These are phyloP conservation scores for Drosophila carrolli DNA, from an alignment of 1,140 invertebrate genomes.

Conservation along the genomic window DNA sequence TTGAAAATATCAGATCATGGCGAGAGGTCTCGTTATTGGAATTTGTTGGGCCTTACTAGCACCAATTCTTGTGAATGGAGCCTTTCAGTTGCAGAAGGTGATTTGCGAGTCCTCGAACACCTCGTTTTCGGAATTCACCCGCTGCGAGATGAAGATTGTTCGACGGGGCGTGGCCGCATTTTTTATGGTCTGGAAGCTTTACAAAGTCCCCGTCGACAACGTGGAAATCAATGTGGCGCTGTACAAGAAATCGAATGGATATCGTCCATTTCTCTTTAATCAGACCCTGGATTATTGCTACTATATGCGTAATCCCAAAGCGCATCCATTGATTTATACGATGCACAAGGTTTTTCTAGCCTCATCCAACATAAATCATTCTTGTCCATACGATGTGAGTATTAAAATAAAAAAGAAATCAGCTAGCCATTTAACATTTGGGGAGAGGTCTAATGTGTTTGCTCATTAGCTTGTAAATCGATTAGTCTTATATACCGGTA, in stretches of 20 bases:
- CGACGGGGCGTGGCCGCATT: constrained; percentile 33
- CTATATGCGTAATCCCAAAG: constrained; percentile 33
- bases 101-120: constrained; percentile 38
- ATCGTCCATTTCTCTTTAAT: constrained; percentile 35
- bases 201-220: constrained; percentile 40
- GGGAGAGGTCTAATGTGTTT: no score
- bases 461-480: no score
- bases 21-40: constrained; percentile 1
- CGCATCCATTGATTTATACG: constrained; percentile 6
- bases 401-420: not conserved
- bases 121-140: constrained; percentile 21
- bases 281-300: constrained; percentile 42
- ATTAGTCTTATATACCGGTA: no score
- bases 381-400: constrained; percentile 28
- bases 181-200: constrained; percentile 19
- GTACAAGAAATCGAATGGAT: constrained; percentile 44
- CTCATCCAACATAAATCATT: constrained; percentile 20
- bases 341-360: not conserved
- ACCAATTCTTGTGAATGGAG: not conserved
- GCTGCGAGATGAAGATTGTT: constrained; percentile 48
- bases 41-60: not conserved
- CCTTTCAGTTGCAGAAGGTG: constrained; percentile 35
- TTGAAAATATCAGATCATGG: constrained; percentile 4
- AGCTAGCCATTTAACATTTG: no score
- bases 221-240: constrained; percentile 39